A percentile compares a stretch with the other conserved stretches of the same genome.
These are phyloP conservation scores for Lynx canadensis DNA, from an alignment of 2,113 vertebrate genomes.

Conservation along the genomic window DNA sequence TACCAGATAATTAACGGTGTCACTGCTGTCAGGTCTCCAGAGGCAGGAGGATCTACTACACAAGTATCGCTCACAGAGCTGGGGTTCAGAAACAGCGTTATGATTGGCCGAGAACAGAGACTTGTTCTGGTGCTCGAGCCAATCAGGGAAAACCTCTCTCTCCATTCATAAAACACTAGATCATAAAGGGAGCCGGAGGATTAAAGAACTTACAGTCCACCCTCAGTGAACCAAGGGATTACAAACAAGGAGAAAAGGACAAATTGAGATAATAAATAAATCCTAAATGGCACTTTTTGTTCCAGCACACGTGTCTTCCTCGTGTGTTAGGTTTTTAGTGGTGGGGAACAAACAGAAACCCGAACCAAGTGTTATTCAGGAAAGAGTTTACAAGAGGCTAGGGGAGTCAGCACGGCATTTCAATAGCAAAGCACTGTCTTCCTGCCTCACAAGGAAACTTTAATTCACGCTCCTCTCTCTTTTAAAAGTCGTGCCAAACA, in stretches of 20 bases:
- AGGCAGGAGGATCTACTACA: conserved; percentile 41
- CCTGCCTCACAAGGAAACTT: not conserved
- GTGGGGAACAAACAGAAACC: not conserved
- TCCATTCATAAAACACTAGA: conserved; percentile 59
- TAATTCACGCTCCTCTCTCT: conserved; percentile 3
- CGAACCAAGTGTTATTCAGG: not conserved
- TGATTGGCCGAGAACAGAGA: conserved; percentile 75
- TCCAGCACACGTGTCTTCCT: not conserved
- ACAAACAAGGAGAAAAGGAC: conserved; percentile 38
- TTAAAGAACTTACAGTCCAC: not conserved
- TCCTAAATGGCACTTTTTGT: not conserved
- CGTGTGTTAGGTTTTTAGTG: not conserved
- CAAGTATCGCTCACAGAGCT: conserved; percentile 37
- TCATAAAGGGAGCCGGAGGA: not conserved
- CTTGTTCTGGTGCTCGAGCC: conserved; percentile 54
- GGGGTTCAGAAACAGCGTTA: conserved; percentile 68
- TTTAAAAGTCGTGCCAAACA: not conserved
- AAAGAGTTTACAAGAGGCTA: not conserved
- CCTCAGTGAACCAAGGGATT: not conserved
- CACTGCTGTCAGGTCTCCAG: conserved; percentile 68
- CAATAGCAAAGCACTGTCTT: not conserved
- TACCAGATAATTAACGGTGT: conserved; percentile 74
- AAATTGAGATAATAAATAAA: conserved; percentile 24
- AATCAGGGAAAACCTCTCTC: conserved; percentile 54
- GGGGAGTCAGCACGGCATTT: not conserved